Evolutionary conservation across 1,140 invertebrate species (phyloP).

Genomic region (Leptoteleia sp.): DNA sequence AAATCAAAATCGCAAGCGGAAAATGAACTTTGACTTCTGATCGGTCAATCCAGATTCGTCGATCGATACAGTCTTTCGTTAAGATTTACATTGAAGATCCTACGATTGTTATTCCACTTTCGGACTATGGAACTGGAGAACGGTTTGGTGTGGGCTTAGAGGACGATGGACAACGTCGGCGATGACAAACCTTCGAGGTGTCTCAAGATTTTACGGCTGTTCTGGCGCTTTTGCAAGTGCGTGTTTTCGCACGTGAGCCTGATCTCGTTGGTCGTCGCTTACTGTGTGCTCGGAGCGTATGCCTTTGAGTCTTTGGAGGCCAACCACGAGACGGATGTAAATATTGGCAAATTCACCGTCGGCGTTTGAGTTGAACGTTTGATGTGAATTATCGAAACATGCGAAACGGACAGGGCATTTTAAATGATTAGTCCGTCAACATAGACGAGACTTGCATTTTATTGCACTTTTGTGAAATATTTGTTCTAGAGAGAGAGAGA

Average conservation of each 20-base stretch:
- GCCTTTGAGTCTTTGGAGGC: conserved; percentile 91
- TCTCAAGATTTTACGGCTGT: conserved; percentile 81
- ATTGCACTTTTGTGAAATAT: too few species aligned
- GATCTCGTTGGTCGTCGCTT: conserved; percentile 92
- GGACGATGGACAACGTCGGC: conserved; percentile 16
- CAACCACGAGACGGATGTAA: conserved; percentile 88
- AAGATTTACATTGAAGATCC: too few species aligned
- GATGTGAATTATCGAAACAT: conserved; percentile 33
- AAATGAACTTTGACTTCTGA: neutral
- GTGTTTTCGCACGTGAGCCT: conserved; percentile 94
- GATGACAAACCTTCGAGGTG: conserved; percentile 76
- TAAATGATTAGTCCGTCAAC: neutral
- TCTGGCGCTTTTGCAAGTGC: conserved; percentile 90
- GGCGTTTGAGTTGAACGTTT: conserved; percentile 33
- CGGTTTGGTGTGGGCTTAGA: neutral
- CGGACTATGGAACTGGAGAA: conserved; percentile 6
- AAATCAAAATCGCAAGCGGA: neutral
- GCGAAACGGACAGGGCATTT: neutral
- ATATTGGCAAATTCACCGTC: conserved; percentile 51
- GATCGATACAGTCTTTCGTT: too few species aligned
- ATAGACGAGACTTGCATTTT: neutral
- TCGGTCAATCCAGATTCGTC: neutral
- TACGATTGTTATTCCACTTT: too few species aligned
- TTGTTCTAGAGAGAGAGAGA: too few species aligned
- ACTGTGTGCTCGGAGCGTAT: conserved; percentile 93